Base-by-base conservation (phyloP, 2,888 invertebrate species). In the Andrena bicolor region DNA sequence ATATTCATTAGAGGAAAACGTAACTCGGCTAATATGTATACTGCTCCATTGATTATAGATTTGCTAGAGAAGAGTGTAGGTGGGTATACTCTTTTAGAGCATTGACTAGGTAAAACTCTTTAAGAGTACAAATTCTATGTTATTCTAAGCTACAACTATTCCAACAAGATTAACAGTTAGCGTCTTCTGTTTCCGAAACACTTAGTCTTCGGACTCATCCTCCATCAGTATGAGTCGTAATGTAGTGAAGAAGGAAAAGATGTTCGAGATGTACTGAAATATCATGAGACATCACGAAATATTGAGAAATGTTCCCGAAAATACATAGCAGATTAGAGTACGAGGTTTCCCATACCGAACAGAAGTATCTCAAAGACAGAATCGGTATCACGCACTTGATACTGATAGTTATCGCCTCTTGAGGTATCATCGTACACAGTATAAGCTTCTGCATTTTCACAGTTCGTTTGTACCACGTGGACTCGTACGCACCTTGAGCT, bases 301-400 rank as follows among this genome's bases (percentile, higher is more conserved):
- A 23, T 23, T 23, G 23, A 13, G 4, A 41, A 16, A 41, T 41
- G 13, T 41, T 8, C 20, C 20, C 10, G 4, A 10, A 26, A 56
- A 56, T 20, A 23, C 23, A 10, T 41, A 41, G 10, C 41, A 41
- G 10, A 20, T 23, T 56, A 10, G 13, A 23, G 20, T 56, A 51
- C 20, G 20, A 51, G 8, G 8, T 51, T 30, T n/a, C 4, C 49
- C 60, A 69, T 78, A 82, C 90, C n/a, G 70, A 48, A 20, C 84
- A 80, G 56, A 83, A 90, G 63, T 89, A 89, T 20, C 84, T 69
- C 66, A 89, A 72, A 6, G 86, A 86, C 26, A 88, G 82, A 64
- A 10, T 41, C 10, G 82, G 83, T 10, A 82, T 72, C 6, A 70
- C 16, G 7, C 63, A 20, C 20, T 66, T 70, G 51, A 83, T n/a